Conservation (phyloP, 2,797 vertebrate species). For the Cyclura pinguis region DNA sequence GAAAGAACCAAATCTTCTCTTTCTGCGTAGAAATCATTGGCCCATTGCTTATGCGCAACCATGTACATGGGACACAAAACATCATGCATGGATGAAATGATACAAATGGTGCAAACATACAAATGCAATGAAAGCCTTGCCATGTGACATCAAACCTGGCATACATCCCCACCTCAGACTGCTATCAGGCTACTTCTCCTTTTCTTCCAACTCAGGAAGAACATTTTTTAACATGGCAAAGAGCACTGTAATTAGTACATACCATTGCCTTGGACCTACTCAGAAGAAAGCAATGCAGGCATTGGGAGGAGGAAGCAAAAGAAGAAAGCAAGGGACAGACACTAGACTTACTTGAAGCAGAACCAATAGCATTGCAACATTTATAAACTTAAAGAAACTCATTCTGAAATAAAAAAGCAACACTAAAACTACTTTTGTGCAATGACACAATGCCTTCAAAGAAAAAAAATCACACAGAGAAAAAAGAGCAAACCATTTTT, state of each 20-base stretch:
- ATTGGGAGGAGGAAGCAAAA: slow-evolving; percentile 80
- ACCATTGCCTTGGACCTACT: slow-evolving; percentile 95
- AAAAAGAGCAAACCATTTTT: slow-evolving; percentile 29
- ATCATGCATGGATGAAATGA: slow-evolving; percentile 25
- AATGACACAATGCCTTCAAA: slow-evolving; percentile 55
- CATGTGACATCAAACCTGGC: slow-evolving; percentile 2
- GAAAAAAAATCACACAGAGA: slow-evolving; percentile 30
- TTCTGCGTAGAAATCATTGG: neutral
- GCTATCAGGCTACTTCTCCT: slow-evolving; percentile 77
- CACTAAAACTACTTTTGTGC: slow-evolving; percentile 21
- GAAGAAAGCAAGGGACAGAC: slow-evolving; percentile 91
- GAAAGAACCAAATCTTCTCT: neutral
- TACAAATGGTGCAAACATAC: neutral
- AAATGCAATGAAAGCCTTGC: slow-evolving; percentile 20
- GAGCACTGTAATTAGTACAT: slow-evolving; percentile 90
- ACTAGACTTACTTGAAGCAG: slow-evolving; percentile 94
- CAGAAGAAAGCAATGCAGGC: slow-evolving; percentile 90
- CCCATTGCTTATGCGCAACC: neutral
- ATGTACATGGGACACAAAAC: neutral
- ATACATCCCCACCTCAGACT: slow-evolving; percentile 67
- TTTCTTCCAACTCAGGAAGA: slow-evolving; percentile 70
- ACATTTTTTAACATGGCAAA: slow-evolving; percentile 72
- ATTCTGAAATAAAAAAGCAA: slow-evolving; percentile 49
- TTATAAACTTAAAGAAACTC: slow-evolving; percentile 69
- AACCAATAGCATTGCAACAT: slow-evolving; percentile 83